Evolutionary conservation across 2,113 vertebrate genomes (phyloP), one percentile per base, ranked within the genome.

Genomic region (Mustela nigripes): DNA sequence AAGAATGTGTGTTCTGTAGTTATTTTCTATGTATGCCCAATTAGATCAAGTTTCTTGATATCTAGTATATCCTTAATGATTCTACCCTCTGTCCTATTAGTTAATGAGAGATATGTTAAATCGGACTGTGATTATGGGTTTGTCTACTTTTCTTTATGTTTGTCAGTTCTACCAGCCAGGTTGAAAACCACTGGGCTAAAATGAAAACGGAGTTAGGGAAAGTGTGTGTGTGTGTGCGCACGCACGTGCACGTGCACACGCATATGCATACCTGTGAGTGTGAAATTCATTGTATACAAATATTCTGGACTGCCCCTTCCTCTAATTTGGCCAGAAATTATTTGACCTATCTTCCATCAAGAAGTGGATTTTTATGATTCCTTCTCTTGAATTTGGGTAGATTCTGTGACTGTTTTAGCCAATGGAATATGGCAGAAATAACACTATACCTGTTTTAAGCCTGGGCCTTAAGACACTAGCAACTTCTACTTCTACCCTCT

Each of bases 91-190:
- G 15, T 60, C 71, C 67, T 84, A 1, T 63, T 56, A 28, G 24
- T 76, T 93, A 78, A n/a, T 56, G 60, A 86, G n/a, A 88, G 24
- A 76, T 3, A 71, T 56, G 95, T 80, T 56, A 53, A 94, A 73
- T 96, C 42, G 42, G 21, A 78, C 11, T 31, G 9, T 86, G 39
- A 73, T 71, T 63, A 16, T 85, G 21, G 8, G 42, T 71, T 67
- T 90, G 62, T 90, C 62, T 79, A 22, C 60, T 94, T 67, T 65
- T 62, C 18, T 63, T 53, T 60, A 48, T 65, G 16, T 85, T 50
- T 87, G 22, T 53, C 45, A 53, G 31, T 60, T 31, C 73, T 60
- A 22, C 24, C 60, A 62, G 39, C 69, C 58, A 67, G 4, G n/a
- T 42, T 65, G 33, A 63, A 83, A 89, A 36, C 45, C 67, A 83